Conservation (phyloP, 2,797 vertebrate genomes). For the Sebastolobus alascanus region DNA sequence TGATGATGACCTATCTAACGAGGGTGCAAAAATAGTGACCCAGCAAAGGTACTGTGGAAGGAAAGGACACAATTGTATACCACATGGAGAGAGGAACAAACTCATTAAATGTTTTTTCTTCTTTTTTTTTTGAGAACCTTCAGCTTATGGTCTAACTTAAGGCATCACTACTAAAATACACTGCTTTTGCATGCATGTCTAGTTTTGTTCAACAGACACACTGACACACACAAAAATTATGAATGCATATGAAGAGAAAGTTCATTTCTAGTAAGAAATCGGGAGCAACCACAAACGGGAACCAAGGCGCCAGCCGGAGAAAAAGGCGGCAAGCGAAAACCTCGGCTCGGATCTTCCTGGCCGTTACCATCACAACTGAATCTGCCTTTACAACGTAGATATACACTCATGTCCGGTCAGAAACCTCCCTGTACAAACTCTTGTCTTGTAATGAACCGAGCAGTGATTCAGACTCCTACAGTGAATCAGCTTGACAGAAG, state of each 20-base stretch:
- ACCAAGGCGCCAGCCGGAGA: conserved; percentile 60
- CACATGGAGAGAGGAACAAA: conserved; percentile 85
- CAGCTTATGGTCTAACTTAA: conserved; percentile 86
- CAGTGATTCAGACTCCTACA: conserved; percentile 77
- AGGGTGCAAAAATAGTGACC: conserved; percentile 84
- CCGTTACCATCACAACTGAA: conserved; percentile 66
- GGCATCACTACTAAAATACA: conserved; percentile 87
- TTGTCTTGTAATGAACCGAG: conserved; percentile 67
- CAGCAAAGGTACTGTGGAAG: conserved; percentile 84
- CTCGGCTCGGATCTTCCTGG: conserved; percentile 50
- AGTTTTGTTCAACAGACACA: conserved; percentile 86
- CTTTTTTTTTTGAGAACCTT: conserved; percentile 78
- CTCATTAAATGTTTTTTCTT: conserved; percentile 75
- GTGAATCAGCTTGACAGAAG: conserved; percentile 78
- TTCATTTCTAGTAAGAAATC: conserved; percentile 76
- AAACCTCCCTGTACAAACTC: conserved; percentile 72
- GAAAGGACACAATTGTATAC: conserved; percentile 85
- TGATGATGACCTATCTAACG: conserved; percentile 83
- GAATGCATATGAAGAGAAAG: conserved; percentile 82
- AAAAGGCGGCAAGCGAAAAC: conserved; percentile 50
- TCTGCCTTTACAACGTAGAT: conserved; percentile 65
- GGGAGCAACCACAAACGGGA: conserved; percentile 67
- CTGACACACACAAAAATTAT: conserved; percentile 83
- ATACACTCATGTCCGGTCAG: conserved; percentile 67
- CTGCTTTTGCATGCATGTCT: conserved; percentile 87